phyloP scores from a whole-genome alignment of 2,797 vertebrate species.

The Propithecus deckenii region DNA sequence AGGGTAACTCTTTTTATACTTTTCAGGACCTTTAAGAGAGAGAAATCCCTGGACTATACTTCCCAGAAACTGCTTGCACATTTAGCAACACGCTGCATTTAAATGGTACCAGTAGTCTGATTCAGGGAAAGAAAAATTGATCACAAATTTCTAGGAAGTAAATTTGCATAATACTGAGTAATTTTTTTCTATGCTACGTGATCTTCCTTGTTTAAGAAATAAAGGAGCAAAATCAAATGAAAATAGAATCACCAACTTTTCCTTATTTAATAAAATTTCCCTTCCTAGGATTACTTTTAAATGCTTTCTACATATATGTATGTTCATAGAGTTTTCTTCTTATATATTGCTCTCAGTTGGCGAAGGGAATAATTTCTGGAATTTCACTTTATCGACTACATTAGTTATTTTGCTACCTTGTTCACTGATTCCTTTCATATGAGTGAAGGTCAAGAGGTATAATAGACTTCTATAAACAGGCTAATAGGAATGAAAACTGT shows the following conservation, averaged over 20 bases:
- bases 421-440: slow-evolving; percentile 18
- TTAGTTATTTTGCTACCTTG: neutral
- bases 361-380: slow-evolving; percentile 37
- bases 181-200: neutral
- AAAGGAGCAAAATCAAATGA: slow-evolving; percentile 22
- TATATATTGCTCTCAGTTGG: neutral
- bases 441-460: neutral
- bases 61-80: slow-evolving; percentile 24
- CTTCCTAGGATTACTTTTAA: neutral
- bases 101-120: slow-evolving; percentile 9
- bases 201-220: slow-evolving; percentile 17
- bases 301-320: neutral
- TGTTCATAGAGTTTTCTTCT: slow-evolving; percentile 9
- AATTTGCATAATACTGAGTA: slow-evolving; percentile 9
- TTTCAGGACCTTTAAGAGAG: neutral
- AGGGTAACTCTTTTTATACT: slow-evolving; percentile 7
- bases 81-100: slow-evolving; percentile 5
- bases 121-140: slow-evolving; percentile 18
- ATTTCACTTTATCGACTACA: neutral
- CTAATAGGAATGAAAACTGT: neutral
- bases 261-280: neutral
- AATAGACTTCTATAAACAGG: neutral
- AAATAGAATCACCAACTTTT: neutral
- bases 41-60: neutral
- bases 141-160: slow-evolving; percentile 25